Base-by-base conservation (phyloP, 1,140 invertebrate genomes). In the Brachystomella parvula region DNA sequence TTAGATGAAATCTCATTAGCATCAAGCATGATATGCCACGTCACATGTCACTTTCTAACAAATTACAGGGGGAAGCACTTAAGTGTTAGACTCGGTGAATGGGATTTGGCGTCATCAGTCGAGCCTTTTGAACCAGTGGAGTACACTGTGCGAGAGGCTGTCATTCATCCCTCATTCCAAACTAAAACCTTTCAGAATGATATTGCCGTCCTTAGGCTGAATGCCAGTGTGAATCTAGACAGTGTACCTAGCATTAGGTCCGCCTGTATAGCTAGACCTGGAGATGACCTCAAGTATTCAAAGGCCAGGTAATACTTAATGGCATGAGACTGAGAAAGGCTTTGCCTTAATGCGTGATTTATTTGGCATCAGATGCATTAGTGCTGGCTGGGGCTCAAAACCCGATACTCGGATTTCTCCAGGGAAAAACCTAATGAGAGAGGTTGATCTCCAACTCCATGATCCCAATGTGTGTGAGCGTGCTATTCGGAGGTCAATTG, bases 401-500 rank as follows among this genome's bases (percentile, higher is more conserved):
- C 64, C 71, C 2, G 61, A 65, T 3, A 61, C 32, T 21, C 21
- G 63, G 19, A 87, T 88, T 72, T 81, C 87, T 73, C 82, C 84
- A 71, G 89, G 29, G 64, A 24, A 62, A 62, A 73, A 82, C 56
- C 83, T 86, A 31, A 74, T 87, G 68, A 86, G 85, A 71, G 79
- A 86, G 74, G 85, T 90, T 0, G 87, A 89, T 59, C 83, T 90
- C 1, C 83, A 85, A 0, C 80, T 90, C 31, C 74, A 87, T 15
- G 77, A 79, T 26, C 76, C 81, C 2, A 75, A 76, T 1, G 77
- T 80, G 17, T 90, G 88, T 69, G 83, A 90, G 75, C 75, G 77
- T 9, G 80, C 81, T 12, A 76, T 90, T 47, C 79, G 82, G 28
- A 74, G 76, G 0, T 88, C 88, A 0, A 80, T 87, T 6, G 79